Evolutionary conservation across 2,888 invertebrate species (phyloP).

Genomic region (Tenthredo scrophulariae): DNA sequence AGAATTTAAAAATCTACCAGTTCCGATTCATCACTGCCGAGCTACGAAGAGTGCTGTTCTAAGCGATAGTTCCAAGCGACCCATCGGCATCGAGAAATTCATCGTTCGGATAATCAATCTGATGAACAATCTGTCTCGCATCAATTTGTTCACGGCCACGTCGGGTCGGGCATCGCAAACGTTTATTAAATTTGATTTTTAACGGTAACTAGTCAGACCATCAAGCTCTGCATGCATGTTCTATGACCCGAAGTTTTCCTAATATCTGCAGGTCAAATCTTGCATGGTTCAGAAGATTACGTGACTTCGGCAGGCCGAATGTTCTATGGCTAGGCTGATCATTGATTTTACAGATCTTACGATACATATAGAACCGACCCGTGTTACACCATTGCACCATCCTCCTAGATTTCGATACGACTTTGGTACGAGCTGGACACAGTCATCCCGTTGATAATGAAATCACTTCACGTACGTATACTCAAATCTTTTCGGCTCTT

Average conservation of each 20-base stretch:
- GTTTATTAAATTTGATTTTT: background rate
- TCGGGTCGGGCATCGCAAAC: background rate
- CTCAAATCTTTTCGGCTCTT: background rate
- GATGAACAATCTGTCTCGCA: background rate
- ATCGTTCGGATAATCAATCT: too few species aligned
- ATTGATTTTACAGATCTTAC: too few species aligned
- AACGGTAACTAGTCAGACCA: background rate
- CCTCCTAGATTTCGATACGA: background rate
- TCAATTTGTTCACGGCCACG: background rate
- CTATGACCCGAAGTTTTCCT: background rate
- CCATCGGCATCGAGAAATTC: too few species aligned
- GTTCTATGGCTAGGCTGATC: too few species aligned
- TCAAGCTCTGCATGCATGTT: background rate
- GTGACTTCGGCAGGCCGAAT: too few species aligned
- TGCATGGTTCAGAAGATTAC: too few species aligned
- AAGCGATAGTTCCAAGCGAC: too few species aligned
- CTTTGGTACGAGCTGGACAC: background rate
- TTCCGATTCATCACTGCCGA: too few species aligned
- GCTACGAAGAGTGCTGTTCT: too few species aligned
- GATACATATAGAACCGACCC: too few species aligned
- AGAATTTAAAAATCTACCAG: too few species aligned
- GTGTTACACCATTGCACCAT: too few species aligned
- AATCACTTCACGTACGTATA: background rate
- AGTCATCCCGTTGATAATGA: background rate
- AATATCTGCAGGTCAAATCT: background rate